These are phyloP conservation scores for Mesoclemmys tuberculata DNA, from an alignment of 2,113 vertebrate genomes.

Conservation along the genomic window DNA sequence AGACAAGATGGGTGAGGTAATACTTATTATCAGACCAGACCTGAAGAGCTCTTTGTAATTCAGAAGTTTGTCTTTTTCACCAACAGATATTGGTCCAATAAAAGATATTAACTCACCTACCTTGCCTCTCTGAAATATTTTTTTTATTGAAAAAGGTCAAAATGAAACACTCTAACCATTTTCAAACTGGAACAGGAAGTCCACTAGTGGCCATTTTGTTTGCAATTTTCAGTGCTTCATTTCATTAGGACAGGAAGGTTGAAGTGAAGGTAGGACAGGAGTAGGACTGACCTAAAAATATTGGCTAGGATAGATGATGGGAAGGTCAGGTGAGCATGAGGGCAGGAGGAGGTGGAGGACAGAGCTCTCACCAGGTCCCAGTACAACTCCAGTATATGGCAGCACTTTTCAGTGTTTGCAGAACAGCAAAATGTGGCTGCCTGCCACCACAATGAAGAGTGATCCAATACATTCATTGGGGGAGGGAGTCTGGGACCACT, in stretches of 20 bases:
- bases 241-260: neutral
- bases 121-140: neutral
- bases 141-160: neutral
- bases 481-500: neutral
- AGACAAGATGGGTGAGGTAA: neutral
- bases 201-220: neutral
- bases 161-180: neutral
- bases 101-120: neutral
- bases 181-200: neutral
- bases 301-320: neutral
- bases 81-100: neutral
- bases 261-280: neutral
- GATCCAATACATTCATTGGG: neutral
- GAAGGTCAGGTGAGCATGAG: neutral
- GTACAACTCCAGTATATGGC: neutral
- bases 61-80: neutral
- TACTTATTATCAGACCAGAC: neutral
- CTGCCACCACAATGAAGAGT: neutral
- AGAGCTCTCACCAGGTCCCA: neutral
- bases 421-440: neutral
- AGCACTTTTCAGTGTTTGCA: neutral
- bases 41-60: neutral
- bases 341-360: neutral
- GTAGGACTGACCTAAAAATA: neutral
- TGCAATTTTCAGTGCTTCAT: neutral